Conservation (phyloP, 2,888 invertebrate genomes). For the Drosophila emarginata region DNA sequence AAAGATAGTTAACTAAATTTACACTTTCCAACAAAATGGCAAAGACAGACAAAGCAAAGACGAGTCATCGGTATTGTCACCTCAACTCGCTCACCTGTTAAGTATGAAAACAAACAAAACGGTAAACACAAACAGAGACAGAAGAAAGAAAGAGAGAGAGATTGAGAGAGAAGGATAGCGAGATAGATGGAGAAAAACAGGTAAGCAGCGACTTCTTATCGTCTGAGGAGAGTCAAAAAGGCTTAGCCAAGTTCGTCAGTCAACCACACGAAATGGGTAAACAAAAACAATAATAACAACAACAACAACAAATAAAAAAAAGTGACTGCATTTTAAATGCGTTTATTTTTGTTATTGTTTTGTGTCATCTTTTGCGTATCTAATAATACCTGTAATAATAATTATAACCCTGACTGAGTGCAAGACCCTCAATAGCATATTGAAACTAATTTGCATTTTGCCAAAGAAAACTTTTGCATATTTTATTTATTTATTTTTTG, state of each 20-base stretch:
- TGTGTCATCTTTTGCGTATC: constrained; percentile 14
- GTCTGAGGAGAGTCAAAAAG: constrained; percentile 2
- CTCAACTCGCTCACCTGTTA: constrained; percentile 5
- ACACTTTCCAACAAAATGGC: constrained; percentile 11
- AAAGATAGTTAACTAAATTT: constrained; percentile 9
- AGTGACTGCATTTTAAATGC: constrained; percentile 13
- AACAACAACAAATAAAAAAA: background rate
- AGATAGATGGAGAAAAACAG: background rate
- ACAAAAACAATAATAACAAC: background rate
- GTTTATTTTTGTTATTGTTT: constrained; percentile 12
- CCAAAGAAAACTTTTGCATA: constrained; percentile 3
- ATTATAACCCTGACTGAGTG: constrained; percentile 10
- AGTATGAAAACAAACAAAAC: background rate
- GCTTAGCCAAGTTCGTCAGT: constrained; percentile 4
- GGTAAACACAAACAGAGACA: constrained; percentile 2
- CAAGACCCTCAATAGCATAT: constrained; percentile 8
- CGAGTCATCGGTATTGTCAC: constrained; percentile 9
- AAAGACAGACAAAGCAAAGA: constrained; percentile 13
- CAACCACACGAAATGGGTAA: background rate
- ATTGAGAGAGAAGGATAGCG: background rate
- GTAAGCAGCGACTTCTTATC: constrained; percentile 1
- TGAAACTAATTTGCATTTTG: background rate
- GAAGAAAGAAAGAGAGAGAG: background rate
- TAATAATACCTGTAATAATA: constrained; percentile 11
- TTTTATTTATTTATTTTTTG: too few species aligned